Evolutionary conservation across 2,797 vertebrate genomes (phyloP).

Genomic region (Hybognathus amarus): DNA sequence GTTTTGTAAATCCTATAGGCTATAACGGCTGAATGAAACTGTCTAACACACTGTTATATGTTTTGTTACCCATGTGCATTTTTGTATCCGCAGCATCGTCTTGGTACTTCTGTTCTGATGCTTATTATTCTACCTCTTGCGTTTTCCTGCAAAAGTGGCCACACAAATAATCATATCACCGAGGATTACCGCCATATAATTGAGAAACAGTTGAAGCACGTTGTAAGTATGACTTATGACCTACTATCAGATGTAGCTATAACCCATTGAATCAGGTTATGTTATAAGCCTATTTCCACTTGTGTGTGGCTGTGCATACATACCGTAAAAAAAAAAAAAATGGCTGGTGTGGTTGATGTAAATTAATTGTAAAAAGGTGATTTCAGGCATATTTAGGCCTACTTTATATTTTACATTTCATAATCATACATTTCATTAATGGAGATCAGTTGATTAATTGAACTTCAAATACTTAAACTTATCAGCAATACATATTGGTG

Average conservation of each 20-base stretch:
- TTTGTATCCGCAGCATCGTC: constrained; percentile 72
- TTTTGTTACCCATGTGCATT: neutral
- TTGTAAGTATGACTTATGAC: constrained; percentile 56
- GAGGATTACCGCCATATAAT: constrained; percentile 58
- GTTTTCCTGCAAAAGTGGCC: constrained; percentile 66
- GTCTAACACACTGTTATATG: neutral
- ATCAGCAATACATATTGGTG: neutral
- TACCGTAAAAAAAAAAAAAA: neutral
- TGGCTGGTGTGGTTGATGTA: neutral
- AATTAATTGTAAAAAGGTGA: neutral
- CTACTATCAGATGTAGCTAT: neutral
- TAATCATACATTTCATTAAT: neutral
- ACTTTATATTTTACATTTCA: neutral
- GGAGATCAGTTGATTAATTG: neutral
- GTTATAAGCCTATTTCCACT: neutral
- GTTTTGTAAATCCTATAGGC: neutral
- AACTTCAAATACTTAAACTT: neutral
- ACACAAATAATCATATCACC: constrained; percentile 30
- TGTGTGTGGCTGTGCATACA: neutral
- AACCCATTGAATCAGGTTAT: neutral
- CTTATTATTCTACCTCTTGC: constrained; percentile 75
- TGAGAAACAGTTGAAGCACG: constrained; percentile 34
- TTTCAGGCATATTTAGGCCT: neutral
- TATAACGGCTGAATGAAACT: neutral
- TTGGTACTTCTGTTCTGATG: constrained; percentile 72